These are phyloP conservation scores for Bactericera cockerelli DNA, from an alignment of 1,140 invertebrate species.

Conservation along the genomic window DNA sequence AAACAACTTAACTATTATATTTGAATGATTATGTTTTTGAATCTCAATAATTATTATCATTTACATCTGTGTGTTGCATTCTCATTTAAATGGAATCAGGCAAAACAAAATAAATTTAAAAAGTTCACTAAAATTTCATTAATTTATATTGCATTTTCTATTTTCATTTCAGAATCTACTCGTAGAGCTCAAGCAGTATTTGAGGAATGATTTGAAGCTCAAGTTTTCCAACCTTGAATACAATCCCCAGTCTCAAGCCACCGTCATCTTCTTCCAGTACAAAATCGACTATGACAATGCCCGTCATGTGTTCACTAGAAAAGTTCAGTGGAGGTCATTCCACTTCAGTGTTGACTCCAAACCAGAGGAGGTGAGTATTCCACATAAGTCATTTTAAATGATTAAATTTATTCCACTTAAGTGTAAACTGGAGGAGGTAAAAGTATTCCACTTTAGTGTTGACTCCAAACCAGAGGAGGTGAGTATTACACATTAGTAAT, in stretches of 20 bases:
- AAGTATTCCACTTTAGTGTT: neutral
- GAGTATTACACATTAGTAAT: no score
- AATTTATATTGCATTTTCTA: neutral
- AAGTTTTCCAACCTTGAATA: neutral
- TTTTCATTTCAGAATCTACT: constrained; percentile 2
- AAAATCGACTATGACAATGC: neutral
- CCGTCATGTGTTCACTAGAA: neutral
- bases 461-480: constrained; percentile 1
- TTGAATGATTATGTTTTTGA: no score
- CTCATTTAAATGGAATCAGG: no score
- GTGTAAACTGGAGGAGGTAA: no score
- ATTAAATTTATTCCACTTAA: no score
- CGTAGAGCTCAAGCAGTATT: neutral
- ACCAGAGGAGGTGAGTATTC: neutral
- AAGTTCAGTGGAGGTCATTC: constrained; percentile 1
- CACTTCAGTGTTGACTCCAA: constrained; percentile 2
- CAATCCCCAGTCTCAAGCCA: neutral
- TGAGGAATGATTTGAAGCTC: constrained; percentile 5
- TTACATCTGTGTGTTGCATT: no score
- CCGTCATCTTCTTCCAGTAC: neutral
- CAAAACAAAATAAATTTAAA: no score
- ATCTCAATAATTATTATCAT: no score
- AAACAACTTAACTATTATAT: no score
- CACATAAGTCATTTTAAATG: no score
- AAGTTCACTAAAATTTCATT: no score